Evolutionary conservation across 2,113 vertebrate species (phyloP), one percentile per base, ranked within the genome.

Genomic region (Anolis sagrei): DNA sequence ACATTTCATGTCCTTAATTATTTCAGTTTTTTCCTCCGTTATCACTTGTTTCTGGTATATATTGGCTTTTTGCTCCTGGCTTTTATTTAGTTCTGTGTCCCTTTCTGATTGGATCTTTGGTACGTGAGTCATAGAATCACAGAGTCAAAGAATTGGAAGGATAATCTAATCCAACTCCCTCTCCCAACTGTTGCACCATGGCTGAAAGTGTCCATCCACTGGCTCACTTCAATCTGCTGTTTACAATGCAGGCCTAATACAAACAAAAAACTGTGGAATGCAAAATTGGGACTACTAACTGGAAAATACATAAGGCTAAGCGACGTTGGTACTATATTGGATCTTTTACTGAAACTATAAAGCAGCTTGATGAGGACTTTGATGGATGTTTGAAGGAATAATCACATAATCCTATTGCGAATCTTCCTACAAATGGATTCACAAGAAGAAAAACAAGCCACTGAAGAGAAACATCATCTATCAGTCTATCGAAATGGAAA

Each of bases 331-430:
- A 16, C n/a, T 79, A 54, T 39, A 70, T 7, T 62, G 48, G 8
- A 1, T 23, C 86, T 23, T 39, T 2, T 27, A 39, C 21, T 64
- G n/a, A 86, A 86, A 81, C 2, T 36, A 39, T 76, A 36, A 86
- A 89, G 69, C 1, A 79, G 2, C 32, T 70, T 61, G 39, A 64
- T 76, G 11, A 77, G 25, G 73, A 2, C 81, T 88, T 79, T 88
- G 39, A 86, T 76, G 4, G 36, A 77, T 54, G 10, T 7, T 88
- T 85, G 74, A 90, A 90, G 69, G 32, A 8, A 76, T 79, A 84
- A 85, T 84, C 70, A 34, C 70, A 77, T 58, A 69, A 87, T 83
- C 39, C 4, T 79, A 32, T 16, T 0, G 11, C 76, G 66, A 87
- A 80, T 88, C 86, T 75, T 39, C 48, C 36, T 58, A 76, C 58